phyloP scores from a whole-genome alignment of 2,888 invertebrate genomes.

The Drosophila dives region DNA sequence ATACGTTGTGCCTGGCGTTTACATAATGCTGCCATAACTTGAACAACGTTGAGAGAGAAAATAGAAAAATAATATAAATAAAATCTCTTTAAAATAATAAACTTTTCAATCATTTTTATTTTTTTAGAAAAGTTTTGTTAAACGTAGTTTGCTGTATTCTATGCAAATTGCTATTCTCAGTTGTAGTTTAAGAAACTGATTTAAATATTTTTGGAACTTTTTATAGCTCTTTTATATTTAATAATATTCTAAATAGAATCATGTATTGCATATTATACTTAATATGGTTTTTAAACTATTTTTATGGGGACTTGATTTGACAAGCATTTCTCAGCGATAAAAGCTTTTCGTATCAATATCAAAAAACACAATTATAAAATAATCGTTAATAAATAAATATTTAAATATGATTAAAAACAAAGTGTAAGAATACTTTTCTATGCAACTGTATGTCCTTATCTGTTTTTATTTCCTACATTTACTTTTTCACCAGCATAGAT shows the following conservation, averaged over 20 bases:
- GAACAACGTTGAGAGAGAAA: conserved; percentile 10
- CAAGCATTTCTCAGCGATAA: too few relatives aligned
- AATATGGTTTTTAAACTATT: not conserved
- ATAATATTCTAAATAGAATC: not conserved
- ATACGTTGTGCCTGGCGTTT: conserved; percentile 75
- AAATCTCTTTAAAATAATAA: conserved; percentile 30
- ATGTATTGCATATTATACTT: not conserved
- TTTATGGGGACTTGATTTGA: not conserved
- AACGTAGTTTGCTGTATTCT: conserved; percentile 8
- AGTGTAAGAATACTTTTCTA: not conserved
- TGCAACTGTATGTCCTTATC: not conserved
- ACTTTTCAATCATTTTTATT: conserved; percentile 60
- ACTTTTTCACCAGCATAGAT: not conserved
- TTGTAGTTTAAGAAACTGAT: not conserved
- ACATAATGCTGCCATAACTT: conserved; percentile 75
- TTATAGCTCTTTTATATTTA: not conserved
- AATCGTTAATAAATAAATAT: not conserved
- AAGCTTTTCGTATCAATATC: too few relatives aligned
- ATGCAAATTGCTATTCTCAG: conserved; percentile 8
- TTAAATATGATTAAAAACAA: not conserved
- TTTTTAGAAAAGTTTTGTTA: conserved; percentile 35
- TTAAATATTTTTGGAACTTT: not conserved
- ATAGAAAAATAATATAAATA: conserved; percentile 26
- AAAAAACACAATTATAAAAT: not conserved
- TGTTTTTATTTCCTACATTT: not conserved